Evolutionary conservation across 2,888 invertebrate species (phyloP).

Genomic region (Spilarctia lutea): DNA sequence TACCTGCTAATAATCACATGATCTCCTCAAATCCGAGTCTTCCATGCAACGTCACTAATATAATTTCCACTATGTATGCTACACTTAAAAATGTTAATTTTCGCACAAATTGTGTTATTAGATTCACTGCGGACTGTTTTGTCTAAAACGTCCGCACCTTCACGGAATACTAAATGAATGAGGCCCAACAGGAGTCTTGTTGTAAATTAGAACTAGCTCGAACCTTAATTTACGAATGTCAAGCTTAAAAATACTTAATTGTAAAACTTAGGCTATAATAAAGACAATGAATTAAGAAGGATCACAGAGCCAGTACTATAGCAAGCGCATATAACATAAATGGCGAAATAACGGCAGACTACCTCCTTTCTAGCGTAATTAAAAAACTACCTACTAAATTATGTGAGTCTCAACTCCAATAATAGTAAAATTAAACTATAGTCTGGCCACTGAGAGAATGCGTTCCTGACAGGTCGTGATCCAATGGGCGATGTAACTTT

Average conservation of each 20-base stretch:
- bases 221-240: background rate
- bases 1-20: background rate
- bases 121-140: conserved; percentile 13
- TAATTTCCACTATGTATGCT: conserved; percentile 4
- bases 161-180: conserved; percentile 36
- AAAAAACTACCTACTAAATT: too few relatives aligned
- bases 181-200: background rate
- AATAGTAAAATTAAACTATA: too few relatives aligned
- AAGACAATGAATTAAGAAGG: too few relatives aligned
- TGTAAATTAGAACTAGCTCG: background rate
- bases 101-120: conserved; percentile 14
- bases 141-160: conserved; percentile 22
- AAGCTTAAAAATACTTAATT: background rate
- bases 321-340: background rate
- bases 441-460: too few relatives aligned
- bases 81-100: conserved; percentile 10
- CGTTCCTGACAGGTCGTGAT: too few relatives aligned
- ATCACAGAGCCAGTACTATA: too few relatives aligned
- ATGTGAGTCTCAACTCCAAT: too few relatives aligned
- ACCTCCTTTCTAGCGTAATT: too few relatives aligned
- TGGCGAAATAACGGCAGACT: too few relatives aligned
- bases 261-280: background rate
- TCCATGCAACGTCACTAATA: background rate
- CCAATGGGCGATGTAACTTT: too few relatives aligned
- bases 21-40: background rate